These are phyloP conservation scores for Temnothorax unifasciatus DNA, from an alignment of 2,888 invertebrate species.

Conservation along the genomic window DNA sequence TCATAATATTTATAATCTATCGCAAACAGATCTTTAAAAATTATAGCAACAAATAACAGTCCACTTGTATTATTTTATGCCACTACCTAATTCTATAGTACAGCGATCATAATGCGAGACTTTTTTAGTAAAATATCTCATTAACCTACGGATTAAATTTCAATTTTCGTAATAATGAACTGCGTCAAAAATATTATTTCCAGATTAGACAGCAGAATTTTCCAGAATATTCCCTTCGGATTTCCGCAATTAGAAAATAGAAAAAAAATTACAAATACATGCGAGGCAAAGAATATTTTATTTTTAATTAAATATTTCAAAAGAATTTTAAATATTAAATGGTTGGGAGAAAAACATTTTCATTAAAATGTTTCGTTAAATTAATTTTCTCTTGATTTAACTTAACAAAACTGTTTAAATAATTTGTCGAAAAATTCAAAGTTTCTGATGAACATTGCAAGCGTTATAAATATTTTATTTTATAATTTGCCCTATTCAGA, in stretches of 20 bases:
- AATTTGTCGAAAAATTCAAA: constrained; percentile 9
- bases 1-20: neutral
- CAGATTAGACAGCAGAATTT: neutral
- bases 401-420: constrained; percentile 11
- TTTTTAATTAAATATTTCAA: constrained; percentile 22
- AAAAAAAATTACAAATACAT: neutral
- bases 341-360: neutral
- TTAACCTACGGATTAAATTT: neutral
- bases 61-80: neutral
- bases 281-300: neutral
- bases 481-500: neutral
- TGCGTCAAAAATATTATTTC: neutral
- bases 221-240: neutral
- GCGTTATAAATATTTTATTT: constrained; percentile 14
- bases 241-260: constrained; percentile 3
- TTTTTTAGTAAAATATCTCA: neutral
- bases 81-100: neutral
- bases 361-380: constrained; percentile 23
- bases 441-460: neutral
- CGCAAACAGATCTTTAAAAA: neutral
- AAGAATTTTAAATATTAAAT: neutral
- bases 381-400: constrained; percentile 7
- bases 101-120: neutral
- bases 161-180: neutral
- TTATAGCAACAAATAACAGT: neutral